phyloP scores from a whole-genome alignment of 2,797 vertebrate genomes.

The Hafferia zeledoni region DNA sequence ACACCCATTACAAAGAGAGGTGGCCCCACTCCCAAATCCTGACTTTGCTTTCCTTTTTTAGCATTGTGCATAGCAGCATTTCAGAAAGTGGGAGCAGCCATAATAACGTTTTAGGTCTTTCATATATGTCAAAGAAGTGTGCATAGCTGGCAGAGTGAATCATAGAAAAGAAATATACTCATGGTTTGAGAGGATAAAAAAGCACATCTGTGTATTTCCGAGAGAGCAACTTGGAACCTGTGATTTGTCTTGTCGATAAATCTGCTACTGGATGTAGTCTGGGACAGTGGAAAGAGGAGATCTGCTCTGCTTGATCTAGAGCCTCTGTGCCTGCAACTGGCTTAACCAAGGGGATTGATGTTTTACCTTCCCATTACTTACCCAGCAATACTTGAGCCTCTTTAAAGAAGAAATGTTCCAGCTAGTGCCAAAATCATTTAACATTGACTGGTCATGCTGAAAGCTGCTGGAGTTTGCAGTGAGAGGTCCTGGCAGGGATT shows the following conservation, averaged over 20 bases:
- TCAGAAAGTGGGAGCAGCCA: neutral
- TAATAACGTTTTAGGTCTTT: neutral
- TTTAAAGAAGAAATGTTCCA: neutral
- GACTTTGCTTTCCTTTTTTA: neutral
- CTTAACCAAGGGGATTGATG: neutral
- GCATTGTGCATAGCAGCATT: accelerated
- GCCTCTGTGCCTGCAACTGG: neutral
- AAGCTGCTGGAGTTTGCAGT: neutral
- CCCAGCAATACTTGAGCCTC: neutral
- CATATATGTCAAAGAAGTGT: neutral
- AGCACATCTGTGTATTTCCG: neutral
- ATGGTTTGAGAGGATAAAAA: neutral
- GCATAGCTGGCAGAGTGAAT: neutral
- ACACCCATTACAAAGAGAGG: neutral
- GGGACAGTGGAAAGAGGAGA: neutral
- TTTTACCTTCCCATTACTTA: neutral
- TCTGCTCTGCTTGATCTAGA: neutral
- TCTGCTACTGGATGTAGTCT: neutral
- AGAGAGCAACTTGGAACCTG: neutral
- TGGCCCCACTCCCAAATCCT: neutral
- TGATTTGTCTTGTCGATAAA: constrained; percentile 12
- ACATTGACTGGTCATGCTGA: neutral
- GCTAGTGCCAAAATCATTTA: neutral
- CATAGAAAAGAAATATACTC: neutral
- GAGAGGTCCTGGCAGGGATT: neutral